A percentile compares a stretch with the other conserved stretches of the same genome.
Evolutionary conservation across 1,140 invertebrate species (phyloP).

Genomic region (Tetramorium simillimum): DNA sequence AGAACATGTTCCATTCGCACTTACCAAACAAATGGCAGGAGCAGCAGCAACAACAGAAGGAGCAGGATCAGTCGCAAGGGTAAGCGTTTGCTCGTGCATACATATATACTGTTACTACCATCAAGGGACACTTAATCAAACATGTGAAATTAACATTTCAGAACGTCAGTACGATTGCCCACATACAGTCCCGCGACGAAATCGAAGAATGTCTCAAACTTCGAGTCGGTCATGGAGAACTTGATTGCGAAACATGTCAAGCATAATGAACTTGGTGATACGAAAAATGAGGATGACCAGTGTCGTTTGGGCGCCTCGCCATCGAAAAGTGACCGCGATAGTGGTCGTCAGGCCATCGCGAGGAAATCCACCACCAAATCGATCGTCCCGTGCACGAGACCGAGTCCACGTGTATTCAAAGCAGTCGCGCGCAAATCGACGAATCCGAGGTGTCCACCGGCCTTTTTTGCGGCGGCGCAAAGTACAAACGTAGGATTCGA

Average conservation of each 20-base stretch:
- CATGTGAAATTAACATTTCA: constrained; percentile 78
- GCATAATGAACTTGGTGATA: background rate
- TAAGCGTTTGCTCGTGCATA: constrained; percentile 69
- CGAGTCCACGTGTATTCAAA: constrained; percentile 68
- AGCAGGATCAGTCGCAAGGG: background rate
- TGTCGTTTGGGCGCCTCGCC: no score
- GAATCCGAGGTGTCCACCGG: constrained; percentile 75
- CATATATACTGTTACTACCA: constrained; percentile 51
- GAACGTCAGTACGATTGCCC: constrained; percentile 48
- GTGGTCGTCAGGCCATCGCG: constrained; percentile 70
- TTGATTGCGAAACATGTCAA: constrained; percentile 51
- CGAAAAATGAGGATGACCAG: background rate
- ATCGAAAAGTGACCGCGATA: background rate
- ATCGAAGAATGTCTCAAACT: constrained; percentile 74
- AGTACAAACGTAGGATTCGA: background rate
- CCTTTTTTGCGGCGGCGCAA: background rate
- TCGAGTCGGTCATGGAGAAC: constrained; percentile 68
- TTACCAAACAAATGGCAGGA: constrained; percentile 69
- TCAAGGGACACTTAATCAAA: constrained; percentile 75
- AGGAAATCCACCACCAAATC: constrained; percentile 81
- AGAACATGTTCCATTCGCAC: constrained; percentile 82
- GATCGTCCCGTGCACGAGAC: background rate
- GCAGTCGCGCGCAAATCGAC: constrained; percentile 83
- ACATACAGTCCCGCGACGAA: constrained; percentile 71
- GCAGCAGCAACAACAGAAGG: background rate